phyloP scores from a whole-genome alignment of 2,888 invertebrate species.

The Chrysolina oricalcia region DNA sequence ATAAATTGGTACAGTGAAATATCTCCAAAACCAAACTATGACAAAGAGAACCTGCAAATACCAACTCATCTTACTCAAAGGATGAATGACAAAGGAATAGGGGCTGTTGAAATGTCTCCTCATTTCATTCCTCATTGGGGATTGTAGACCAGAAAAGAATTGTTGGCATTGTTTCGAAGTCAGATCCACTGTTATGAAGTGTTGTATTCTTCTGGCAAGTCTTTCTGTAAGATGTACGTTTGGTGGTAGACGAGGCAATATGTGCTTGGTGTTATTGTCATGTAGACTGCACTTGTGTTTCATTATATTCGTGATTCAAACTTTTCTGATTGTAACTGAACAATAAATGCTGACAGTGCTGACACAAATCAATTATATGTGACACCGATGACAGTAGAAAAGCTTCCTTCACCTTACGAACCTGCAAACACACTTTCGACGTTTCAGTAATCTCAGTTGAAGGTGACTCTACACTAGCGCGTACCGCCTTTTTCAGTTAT shows the following conservation, averaged over 20 bases:
- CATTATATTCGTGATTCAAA: not conserved
- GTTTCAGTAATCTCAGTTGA: too few species aligned
- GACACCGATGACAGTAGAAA: too few species aligned
- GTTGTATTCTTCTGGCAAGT: constrained; percentile 18
- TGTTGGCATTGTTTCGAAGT: constrained; percentile 22
- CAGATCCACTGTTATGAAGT: constrained; percentile 26
- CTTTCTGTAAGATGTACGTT: not conserved
- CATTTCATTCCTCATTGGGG: constrained; percentile 28
- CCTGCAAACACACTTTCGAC: too few species aligned
- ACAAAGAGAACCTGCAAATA: constrained; percentile 33
- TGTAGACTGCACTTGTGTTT: not conserved
- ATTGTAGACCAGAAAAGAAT: constrained; percentile 26
- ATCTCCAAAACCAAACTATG: constrained; percentile 16
- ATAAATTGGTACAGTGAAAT: not conserved
- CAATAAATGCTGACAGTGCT: too few species aligned
- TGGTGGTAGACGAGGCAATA: constrained; percentile 22
- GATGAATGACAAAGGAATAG: constrained; percentile 41
- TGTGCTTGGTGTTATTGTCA: not conserved
- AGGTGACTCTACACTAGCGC: too few species aligned
- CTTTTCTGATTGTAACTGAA: too few species aligned
- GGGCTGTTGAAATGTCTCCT: constrained; percentile 35
- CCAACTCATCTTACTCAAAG: constrained; percentile 39
- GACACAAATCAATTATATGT: too few species aligned
- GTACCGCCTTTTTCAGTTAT: too few species aligned
- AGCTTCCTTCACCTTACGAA: too few species aligned